Base-by-base conservation (phyloP, 2,113 vertebrate species). In the Semnornis frantzii region DNA sequence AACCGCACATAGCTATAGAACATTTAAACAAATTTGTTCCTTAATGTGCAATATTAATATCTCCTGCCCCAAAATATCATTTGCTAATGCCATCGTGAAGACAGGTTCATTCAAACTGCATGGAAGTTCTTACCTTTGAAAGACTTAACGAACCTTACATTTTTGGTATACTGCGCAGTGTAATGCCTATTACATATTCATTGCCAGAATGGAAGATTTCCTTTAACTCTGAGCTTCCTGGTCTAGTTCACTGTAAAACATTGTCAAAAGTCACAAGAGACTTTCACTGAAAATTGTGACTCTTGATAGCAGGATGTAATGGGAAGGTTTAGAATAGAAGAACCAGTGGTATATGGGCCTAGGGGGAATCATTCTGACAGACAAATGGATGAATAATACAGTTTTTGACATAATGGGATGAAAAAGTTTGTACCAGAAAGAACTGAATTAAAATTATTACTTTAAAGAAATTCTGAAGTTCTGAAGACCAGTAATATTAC, bases 141-240 rank as follows among this genome's bases (percentile, higher is more conserved):
- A 97, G 97, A 97, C 97, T 98, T 98, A 98, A 98, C 98, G 98
- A 98, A 98, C 98, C 98, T 98, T 98, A 97, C 97, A 97, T 97
- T 98, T 98, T 98, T 98, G 97, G 97, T 98, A 97, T 98, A 97
- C 97, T 98, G 97, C 97, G 96, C 97, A 97, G 96, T 96, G 94
- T 97, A 98, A 98, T 98, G 97, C 97, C 97, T 98, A 97, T 98
- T 98, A 97, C 98, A 98, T 98, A 98, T 98, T 98, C 98, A 98
- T 98, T 97, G 97, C 97, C 84, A 96, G 97, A 95, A 98, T 96
- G 97, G 97, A 97, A 98, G 97, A 97, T 97, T 98, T 98, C 96
- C 97, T 98, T 98, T 98, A 97, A 98, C 97, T 98, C 97, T 97
- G 97, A 97, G 95, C 95, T 98, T 97, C 97, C 97, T 98, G 97